These are phyloP conservation scores for Trialeurodes vaporariorum DNA, from an alignment of 1,140 invertebrate species.

Conservation along the genomic window DNA sequence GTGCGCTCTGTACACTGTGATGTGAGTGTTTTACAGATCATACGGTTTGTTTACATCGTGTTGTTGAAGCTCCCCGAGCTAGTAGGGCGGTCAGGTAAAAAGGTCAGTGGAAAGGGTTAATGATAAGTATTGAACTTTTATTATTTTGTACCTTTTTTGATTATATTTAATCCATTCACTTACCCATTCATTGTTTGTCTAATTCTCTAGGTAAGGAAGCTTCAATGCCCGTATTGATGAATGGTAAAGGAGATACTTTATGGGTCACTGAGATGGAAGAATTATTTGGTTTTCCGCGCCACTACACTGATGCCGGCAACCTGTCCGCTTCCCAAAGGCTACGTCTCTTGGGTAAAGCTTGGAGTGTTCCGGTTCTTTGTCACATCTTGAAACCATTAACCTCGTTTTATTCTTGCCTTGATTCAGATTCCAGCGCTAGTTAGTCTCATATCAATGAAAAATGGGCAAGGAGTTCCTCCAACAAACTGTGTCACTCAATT, in stretches of 20 bases:
- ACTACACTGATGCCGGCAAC: constrained; percentile 10
- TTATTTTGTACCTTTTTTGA: not conserved
- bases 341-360: constrained; percentile 9
- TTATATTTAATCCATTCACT: not conserved
- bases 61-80: too few relatives aligned
- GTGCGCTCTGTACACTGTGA: too few relatives aligned
- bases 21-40: too few relatives aligned
- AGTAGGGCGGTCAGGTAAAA: too few relatives aligned
- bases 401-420: not conserved
- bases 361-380: constrained; percentile 6
- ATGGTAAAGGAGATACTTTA: not conserved
- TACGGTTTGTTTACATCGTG: too few relatives aligned
- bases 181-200: not conserved
- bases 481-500: too few relatives aligned
- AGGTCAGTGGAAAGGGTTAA: too few relatives aligned
- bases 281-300: constrained; percentile 3
- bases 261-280: constrained; percentile 9
- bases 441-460: too few relatives aligned
- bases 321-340: not conserved
- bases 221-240: not conserved
- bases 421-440: too few relatives aligned
- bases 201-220: not conserved
- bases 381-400: not conserved
- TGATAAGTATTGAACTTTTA: not conserved
- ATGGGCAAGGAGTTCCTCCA: too few relatives aligned